Percentiles rank a stretch among this genome's conserved stretches.
These are phyloP conservation scores for Zosterops japonicus DNA, from an alignment of 2,113 vertebrate genomes.

Conservation along the genomic window DNA sequence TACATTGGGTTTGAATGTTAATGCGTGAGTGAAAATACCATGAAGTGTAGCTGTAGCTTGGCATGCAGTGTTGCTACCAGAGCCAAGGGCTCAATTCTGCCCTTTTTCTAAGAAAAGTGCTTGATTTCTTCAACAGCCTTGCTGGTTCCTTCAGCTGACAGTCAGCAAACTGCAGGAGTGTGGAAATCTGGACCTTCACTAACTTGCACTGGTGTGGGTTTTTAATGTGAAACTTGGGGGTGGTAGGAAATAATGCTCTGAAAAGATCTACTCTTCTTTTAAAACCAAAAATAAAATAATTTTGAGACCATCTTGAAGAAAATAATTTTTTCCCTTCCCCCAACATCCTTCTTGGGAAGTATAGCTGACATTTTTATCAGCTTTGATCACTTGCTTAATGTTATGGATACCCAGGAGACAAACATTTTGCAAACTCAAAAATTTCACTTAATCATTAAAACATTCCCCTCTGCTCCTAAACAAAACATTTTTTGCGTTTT, in stretches of 20 bases:
- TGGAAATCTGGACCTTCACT: not conserved
- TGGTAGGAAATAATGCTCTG: not conserved
- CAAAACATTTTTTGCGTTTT: not conserved
- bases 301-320: not conserved
- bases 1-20: not conserved
- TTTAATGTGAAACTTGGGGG: not conserved
- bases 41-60: not conserved
- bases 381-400: not conserved
- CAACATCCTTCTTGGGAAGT: not conserved
- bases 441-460: not conserved
- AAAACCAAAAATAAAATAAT: not conserved
- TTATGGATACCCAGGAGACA: not conserved
- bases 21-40: not conserved
- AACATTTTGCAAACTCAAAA: not conserved
- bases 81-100: not conserved
- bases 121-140: not conserved
- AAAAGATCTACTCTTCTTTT: not conserved
- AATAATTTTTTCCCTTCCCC: not conserved
- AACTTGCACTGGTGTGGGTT: not conserved
- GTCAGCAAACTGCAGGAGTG: not conserved
- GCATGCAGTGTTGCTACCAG: not conserved
- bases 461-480: not conserved
- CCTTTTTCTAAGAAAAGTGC: not conserved
- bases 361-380: not conserved
- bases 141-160: not conserved